These are phyloP conservation scores for Indri indri DNA, from an alignment of 2,113 vertebrate species.

Conservation along the genomic window DNA sequence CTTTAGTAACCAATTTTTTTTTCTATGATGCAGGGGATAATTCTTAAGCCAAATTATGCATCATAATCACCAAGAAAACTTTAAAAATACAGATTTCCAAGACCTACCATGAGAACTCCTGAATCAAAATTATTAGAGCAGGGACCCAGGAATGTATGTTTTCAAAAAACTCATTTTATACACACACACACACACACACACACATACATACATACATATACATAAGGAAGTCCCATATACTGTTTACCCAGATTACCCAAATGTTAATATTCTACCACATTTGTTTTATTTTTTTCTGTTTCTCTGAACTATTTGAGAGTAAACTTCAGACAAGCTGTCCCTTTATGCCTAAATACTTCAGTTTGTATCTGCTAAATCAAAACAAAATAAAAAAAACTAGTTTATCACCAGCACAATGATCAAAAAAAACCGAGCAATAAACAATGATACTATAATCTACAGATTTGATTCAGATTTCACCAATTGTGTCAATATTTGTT, in stretches of 20 bases:
- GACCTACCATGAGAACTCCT: neutral
- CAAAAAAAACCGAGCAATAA: constrained; percentile 42
- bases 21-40: neutral
- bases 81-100: neutral
- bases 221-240: neutral
- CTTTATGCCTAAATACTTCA: neutral
- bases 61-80: constrained; percentile 11
- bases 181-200: too few relatives aligned
- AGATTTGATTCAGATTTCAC: neutral
- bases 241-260: neutral
- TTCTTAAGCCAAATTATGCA: neutral
- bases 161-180: neutral
- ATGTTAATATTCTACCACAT: neutral
- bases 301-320: neutral
- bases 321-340: neutral
- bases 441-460: neutral
- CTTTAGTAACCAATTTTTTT: neutral
- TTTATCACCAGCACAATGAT: neutral
- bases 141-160: neutral
- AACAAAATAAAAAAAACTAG: neutral
- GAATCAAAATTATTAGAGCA: neutral
- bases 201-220: neutral
- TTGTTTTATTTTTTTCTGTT: constrained; percentile 31
- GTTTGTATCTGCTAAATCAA: neutral
- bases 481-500: neutral